These are phyloP conservation scores for Terrapene triunguis DNA, from an alignment of 2,113 vertebrate species.

Conservation along the genomic window DNA sequence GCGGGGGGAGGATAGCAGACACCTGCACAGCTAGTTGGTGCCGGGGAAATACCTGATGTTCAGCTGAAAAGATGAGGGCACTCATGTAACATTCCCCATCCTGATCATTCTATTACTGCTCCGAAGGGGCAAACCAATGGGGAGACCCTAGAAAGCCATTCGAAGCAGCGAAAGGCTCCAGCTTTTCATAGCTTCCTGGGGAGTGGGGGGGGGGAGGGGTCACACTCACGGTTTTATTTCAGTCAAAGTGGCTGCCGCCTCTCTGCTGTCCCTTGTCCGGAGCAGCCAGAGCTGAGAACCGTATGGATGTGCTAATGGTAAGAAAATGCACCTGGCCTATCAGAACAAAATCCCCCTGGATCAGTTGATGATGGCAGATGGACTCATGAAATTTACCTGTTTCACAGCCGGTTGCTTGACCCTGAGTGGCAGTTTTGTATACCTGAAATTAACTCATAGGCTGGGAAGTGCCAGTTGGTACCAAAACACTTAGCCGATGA, in stretches of 20 bases:
- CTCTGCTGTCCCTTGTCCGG: neutral
- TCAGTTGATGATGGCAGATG: neutral
- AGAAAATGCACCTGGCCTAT: neutral
- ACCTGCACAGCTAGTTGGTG: neutral
- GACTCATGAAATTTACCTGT: neutral
- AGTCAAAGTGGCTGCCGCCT: neutral
- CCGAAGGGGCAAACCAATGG: neutral
- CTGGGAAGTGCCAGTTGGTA: neutral
- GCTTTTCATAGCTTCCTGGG: neutral
- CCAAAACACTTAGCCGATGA: neutral
- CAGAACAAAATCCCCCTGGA: neutral
- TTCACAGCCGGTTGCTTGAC: neutral
- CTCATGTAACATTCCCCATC: neutral
- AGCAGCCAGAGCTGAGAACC: neutral
- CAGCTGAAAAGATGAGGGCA: neutral
- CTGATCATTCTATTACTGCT: neutral
- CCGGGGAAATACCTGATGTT: neutral
- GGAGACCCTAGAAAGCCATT: neutral
- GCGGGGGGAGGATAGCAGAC: neutral
- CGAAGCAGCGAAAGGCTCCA: neutral
- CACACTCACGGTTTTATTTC: neutral
- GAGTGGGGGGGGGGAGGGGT: neutral
- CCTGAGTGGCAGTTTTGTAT: neutral
- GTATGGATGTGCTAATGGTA: neutral
- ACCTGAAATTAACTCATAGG: neutral